Evolutionary conservation across 2,113 vertebrate genomes (phyloP).

Genomic region (Cephalopterus ornatus): DNA sequence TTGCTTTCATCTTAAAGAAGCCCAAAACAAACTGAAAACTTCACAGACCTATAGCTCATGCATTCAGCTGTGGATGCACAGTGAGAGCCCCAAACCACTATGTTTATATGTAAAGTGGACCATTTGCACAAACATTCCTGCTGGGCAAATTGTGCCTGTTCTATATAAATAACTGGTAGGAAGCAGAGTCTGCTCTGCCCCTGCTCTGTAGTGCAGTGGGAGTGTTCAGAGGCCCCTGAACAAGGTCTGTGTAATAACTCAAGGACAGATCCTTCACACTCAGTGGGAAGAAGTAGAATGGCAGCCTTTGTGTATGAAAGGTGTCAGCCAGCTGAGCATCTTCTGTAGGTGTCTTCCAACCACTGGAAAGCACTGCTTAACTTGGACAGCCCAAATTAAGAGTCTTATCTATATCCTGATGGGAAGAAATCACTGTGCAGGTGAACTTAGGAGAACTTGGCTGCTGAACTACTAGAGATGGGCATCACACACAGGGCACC

Average conservation of each 20-base stretch:
- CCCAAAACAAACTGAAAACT: background rate
- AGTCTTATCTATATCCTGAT: background rate
- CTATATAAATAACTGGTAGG: background rate
- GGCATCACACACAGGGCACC: background rate
- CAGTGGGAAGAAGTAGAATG: background rate
- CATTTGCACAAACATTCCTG: background rate
- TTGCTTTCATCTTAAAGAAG: background rate
- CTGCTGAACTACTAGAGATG: background rate
- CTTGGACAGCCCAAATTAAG: background rate
- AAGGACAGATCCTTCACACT: background rate
- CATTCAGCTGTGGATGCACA: background rate
- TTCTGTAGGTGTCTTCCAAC: background rate
- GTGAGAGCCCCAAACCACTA: background rate
- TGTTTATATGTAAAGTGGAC: background rate
- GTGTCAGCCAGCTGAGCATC: background rate
- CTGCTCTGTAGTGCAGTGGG: background rate
- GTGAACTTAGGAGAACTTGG: background rate
- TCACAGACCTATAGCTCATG: background rate
- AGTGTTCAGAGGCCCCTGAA: background rate
- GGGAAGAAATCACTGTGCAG: background rate
- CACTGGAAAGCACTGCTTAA: background rate
- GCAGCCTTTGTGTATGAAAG: background rate
- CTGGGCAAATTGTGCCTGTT: background rate
- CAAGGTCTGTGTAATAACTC: background rate
- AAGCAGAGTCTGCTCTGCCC: background rate